Conservation (phyloP, 1,140 invertebrate genomes). For the Amyelois transitella region DNA sequence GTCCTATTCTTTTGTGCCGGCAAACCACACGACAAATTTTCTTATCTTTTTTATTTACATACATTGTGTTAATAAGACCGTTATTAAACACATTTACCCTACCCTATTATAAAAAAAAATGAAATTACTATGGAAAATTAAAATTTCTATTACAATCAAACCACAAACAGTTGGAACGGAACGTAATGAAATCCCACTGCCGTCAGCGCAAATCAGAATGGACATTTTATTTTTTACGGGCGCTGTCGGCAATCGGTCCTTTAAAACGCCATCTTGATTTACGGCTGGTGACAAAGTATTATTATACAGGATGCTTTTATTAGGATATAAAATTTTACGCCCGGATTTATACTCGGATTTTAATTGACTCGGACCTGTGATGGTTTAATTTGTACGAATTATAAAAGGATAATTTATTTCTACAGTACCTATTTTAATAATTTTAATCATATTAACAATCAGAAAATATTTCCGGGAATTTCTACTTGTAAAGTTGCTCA, state of each 20-base stretch:
- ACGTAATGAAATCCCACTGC: not conserved
- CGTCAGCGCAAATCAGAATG: not conserved
- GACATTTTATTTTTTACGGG: not conserved
- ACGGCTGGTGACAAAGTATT: not conserved
- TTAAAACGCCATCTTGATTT: not conserved
- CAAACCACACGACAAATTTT: no score
- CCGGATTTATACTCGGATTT: not conserved
- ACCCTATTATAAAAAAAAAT: no score
- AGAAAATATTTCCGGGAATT: no score
- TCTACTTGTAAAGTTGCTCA: no score
- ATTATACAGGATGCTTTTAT: not conserved
- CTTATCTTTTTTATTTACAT: no score
- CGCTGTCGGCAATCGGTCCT: not conserved
- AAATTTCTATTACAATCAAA: not conserved
- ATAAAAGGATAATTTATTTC: no score
- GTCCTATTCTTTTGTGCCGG: no score
- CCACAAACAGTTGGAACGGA: not conserved
- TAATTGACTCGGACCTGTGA: not conserved
- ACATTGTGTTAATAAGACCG: no score
- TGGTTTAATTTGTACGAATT: no score
- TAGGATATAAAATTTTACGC: not conserved
- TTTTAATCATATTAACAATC: no score
- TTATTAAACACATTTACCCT: no score
- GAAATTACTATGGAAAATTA: not conserved
- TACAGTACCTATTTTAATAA: no score